phyloP scores from a whole-genome alignment of 2,888 invertebrate genomes.

The Apodemia mormo region DNA sequence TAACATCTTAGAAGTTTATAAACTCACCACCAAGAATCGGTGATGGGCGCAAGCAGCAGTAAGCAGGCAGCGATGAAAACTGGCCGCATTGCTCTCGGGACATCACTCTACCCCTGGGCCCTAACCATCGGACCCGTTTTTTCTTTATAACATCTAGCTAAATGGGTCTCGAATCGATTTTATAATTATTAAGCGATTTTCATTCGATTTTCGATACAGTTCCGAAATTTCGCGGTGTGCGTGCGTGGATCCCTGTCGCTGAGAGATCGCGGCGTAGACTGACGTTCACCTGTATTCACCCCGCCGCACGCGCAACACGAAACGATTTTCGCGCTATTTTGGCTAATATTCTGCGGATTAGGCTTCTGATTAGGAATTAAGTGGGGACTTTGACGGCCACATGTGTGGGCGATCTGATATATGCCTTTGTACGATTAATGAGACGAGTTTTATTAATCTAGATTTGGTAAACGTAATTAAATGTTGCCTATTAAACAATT shows the following conservation, averaged over 20 bases:
- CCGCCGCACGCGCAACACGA: constrained; percentile 71
- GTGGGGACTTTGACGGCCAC: constrained; percentile 39
- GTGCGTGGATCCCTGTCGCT: constrained; percentile 73
- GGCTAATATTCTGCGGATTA: constrained; percentile 79
- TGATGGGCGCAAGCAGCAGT: constrained; percentile 93
- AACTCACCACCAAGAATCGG: constrained; percentile 94
- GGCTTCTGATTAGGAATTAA: constrained; percentile 71
- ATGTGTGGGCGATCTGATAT: constrained; percentile 60
- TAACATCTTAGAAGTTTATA: neutral
- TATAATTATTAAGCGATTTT: constrained; percentile 35
- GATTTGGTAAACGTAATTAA: constrained; percentile 54
- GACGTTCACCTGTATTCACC: constrained; percentile 69
- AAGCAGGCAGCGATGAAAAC: constrained; percentile 91
- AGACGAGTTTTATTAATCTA: constrained; percentile 43
- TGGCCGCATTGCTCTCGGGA: constrained; percentile 83
- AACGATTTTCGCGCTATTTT: constrained; percentile 81
- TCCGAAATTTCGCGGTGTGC: constrained; percentile 64
- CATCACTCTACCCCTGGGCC: constrained; percentile 69
- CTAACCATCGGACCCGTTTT: constrained; percentile 28
- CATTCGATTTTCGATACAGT: constrained; percentile 55
- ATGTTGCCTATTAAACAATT: constrained; percentile 33
- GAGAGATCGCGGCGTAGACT: constrained; percentile 76
- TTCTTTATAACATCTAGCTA: neutral
- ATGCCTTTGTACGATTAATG: constrained; percentile 58
- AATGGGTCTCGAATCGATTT: constrained; percentile 24